Evolutionary conservation across 1,140 invertebrate genomes (phyloP), one percentile per base, ranked within the genome.

Genomic region (Bombus breviceps): DNA sequence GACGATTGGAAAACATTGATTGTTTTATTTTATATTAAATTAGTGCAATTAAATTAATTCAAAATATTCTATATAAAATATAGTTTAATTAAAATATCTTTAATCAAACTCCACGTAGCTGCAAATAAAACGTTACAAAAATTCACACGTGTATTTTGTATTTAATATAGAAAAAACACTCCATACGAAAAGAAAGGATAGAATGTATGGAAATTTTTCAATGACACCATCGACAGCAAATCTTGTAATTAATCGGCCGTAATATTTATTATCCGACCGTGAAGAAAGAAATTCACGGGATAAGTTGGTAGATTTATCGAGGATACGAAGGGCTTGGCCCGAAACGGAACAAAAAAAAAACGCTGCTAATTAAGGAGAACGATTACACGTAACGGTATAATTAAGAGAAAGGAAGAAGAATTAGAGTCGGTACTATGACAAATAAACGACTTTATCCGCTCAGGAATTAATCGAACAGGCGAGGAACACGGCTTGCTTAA

Each of bases 301-400:
- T 53, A 64, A 78, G 57, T 69, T 39, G 37, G 18, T 68, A 68
- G 81, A 90, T 86, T 87, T 72, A 68, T 72, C 81, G 85, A 32
- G 47, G 68, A 81, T 89, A 86, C 28, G 34, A 62, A 68, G 39
- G 53, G 72, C 37, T 82, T 57, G 71, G 37, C 32, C 66, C 32
- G 32, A 39, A 68, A 59, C 59, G 18, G n/a, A 72, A 25, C 39
- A 81, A 80, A 75, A 74, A 41, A 62, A 28, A 18, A 10, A 68
- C 64, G 81, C 62, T 39, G 64, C 39, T 80, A 90, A 90, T 90
- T 90, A 90, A 89, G 66, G 73, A 74, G 81, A 72, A 41, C 77
- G 73, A 89, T 89, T 73, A 78, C 85, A 47, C 62, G 53, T 89
- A 89, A 89, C 89, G 85, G 85, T 89, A 89, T 90, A 89, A 90